Base-by-base conservation (phyloP, 1,140 invertebrate genomes). In the Drosophila ficusphila region DNA sequence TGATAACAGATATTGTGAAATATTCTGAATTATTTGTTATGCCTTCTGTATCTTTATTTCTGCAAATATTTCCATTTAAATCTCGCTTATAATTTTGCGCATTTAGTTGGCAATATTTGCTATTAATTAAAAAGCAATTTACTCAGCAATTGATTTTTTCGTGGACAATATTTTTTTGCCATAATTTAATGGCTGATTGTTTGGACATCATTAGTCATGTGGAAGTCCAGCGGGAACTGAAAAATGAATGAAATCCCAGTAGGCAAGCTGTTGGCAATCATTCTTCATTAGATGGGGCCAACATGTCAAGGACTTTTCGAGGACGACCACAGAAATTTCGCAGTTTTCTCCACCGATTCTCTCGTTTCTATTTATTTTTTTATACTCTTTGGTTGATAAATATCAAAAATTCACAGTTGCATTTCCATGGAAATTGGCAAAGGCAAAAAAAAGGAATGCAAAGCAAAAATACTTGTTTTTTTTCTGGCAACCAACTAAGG, bases 241-340 rank as follows among this genome's bases (percentile, higher is more conserved):
- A 57, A 75, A 74, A 74, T 49, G 70, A 62, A 25, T 65, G 16
- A 34, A 48, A 58, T 67, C 70, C 64, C 64, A 14, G 46, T 36
- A 41, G 64, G 21, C 34, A 21, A 33, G 39, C 42, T 31, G 49
- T 21, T 33, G 61, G 47, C 71, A 49, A 75, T 75, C 72, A 76
- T 75, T 75, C 72, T 75, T 76, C 72, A 75, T 75, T 75, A 68
- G 60, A 57, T 14, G 44, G 47, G 42, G 68, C 68, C 47, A 74
- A 68, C 72, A 69, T 58, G 72, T 75, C 72, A 75, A 75, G 72
- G 72, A 74, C 72, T 75, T 75, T 73, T 68, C 61, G 72, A 75
- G 72, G 72, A 75, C 70, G 60, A 36, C 71, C 71, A 27, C 71
- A 74, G 52, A 74, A 42, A 62, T 54, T 36, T 49, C 47, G 58